These are phyloP conservation scores for Brachystomella parvula DNA, from an alignment of 1,140 invertebrate species.

Conservation along the genomic window DNA sequence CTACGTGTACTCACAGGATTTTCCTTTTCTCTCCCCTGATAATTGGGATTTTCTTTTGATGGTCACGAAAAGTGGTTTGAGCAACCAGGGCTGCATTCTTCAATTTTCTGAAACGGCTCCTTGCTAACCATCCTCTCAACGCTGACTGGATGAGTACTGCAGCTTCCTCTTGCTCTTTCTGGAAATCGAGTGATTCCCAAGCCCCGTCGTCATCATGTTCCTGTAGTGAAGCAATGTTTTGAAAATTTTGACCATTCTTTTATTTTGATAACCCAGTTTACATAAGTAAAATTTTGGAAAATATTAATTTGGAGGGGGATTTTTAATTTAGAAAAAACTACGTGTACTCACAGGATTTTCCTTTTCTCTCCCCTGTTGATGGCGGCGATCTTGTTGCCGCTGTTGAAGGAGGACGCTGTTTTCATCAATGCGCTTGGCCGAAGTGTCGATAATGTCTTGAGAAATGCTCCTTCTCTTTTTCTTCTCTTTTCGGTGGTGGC, in stretches of 20 bases:
- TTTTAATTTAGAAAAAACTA: background rate
- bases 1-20: background rate
- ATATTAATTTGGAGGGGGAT: too few relatives aligned
- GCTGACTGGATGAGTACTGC: background rate
- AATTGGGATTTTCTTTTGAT: background rate
- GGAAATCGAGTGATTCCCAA: too few relatives aligned
- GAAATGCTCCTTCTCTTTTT: background rate
- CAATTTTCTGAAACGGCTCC: background rate
- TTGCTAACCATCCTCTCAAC: constrained; percentile 3
- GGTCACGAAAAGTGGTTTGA: background rate
- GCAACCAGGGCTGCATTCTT: background rate
- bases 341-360: background rate
- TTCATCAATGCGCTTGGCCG: background rate
- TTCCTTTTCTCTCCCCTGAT: too few relatives aligned
- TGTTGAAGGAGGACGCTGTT: background rate
- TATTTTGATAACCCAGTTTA: too few relatives aligned
- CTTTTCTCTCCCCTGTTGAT: background rate
- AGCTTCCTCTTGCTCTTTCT: background rate
- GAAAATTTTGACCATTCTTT: too few relatives aligned
- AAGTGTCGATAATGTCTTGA: background rate
- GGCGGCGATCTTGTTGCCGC: background rate
- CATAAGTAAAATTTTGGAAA: too few relatives aligned
- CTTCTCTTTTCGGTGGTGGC: background rate
- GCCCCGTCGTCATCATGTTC: too few relatives aligned
- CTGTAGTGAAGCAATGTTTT: too few relatives aligned